Base-by-base conservation (phyloP, 1,140 invertebrate genomes). In the Ylistrum balloti region DNA sequence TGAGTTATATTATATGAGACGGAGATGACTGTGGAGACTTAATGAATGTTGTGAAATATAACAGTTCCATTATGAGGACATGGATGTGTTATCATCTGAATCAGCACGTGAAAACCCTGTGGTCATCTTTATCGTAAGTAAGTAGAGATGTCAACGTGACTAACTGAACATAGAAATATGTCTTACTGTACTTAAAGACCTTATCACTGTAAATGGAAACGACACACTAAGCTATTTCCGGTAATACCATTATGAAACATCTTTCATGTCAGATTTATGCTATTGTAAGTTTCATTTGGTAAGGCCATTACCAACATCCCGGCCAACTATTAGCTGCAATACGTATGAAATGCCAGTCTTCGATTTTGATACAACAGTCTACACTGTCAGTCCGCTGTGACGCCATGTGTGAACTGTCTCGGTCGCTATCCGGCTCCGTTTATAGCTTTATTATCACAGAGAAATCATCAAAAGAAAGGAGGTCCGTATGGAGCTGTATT, bases 141-240 rank as follows among this genome's bases (percentile, higher is more conserved):
- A 13, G n/a, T n/a, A 74, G n/a, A 74, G n/a, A n/a, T 28, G n/a
- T 74, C 56, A 74, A 28, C 56, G n/a, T 74, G 22, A n/a, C 56
- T 7, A 13, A 5, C 7, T 74, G 56, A 28, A 74, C n/a, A 74
- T 74, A 0, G 22, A 28, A 28, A 74, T 74, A n/a, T 48, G 11
- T 28, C 56, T 22, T n/a, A n/a, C 1, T 74, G 56, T 17, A 74
- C 56, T 74, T 74, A 28, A 74, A 74, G 56, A 74, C 56, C 56
- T n/a, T n/a, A 7, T 28, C 0, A 74, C 11, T 74, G n/a, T 74
- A 28, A 74, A 28, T 74, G 2, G n/a, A 74, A 74, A 74, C 28
- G 56, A 74, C 56, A 74, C 56, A 74, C 56, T 74, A 74, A 74
- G 56, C 28, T 74, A 9, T 74, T 74, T 74, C 56, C 56, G 56